Conservation (phyloP, 2,113 vertebrate species). For the Pandion haliaetus region DNA sequence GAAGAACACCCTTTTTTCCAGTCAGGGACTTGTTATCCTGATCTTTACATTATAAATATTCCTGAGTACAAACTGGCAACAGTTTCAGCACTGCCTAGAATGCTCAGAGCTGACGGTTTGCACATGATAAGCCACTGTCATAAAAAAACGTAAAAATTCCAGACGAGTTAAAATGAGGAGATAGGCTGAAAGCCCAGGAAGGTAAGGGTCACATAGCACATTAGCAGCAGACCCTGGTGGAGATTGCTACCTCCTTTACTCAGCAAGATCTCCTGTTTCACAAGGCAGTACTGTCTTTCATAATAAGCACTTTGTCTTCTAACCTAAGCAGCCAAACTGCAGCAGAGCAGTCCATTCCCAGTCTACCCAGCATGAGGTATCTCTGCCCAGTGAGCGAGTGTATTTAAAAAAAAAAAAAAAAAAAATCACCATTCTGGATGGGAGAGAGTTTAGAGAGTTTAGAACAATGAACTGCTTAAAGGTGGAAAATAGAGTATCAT, state of each 20-base stretch:
- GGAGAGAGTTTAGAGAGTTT: neutral
- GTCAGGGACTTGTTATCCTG: neutral
- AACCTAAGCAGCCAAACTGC: neutral
- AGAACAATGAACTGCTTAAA: neutral
- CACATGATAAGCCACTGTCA: neutral
- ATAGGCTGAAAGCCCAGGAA: neutral
- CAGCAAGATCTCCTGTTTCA: neutral
- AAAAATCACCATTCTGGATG: neutral
- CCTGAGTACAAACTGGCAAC: neutral
- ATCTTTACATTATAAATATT: neutral
- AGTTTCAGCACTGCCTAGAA: neutral
- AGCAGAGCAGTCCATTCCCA: neutral
- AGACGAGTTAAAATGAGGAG: neutral
- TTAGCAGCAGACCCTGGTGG: neutral
- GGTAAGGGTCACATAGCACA: too few relatives aligned
- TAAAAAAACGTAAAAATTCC: neutral
- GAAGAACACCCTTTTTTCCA: neutral
- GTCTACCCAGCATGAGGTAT: neutral
- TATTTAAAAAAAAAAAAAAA: neutral
- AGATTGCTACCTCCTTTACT: neutral
- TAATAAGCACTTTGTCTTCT: neutral
- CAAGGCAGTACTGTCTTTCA: neutral
- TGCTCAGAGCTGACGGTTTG: neutral
- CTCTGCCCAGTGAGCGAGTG: neutral
- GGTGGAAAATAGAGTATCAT: neutral